Evolutionary conservation across 2,113 vertebrate genomes (phyloP).

Genomic region (Sterna hirundo): DNA sequence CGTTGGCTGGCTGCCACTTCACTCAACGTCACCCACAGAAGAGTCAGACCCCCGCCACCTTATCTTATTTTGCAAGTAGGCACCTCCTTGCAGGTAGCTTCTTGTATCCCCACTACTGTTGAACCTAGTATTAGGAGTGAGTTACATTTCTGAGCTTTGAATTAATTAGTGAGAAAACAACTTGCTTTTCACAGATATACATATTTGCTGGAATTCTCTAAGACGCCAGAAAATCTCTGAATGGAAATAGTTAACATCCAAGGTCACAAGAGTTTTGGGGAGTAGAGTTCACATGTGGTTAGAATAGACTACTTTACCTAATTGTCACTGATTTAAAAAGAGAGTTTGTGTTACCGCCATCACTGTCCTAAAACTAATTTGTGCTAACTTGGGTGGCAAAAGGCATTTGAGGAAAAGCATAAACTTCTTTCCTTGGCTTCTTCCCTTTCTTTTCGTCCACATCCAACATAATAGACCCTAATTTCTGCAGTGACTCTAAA

Average conservation of each 20-base stretch:
- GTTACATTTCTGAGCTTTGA: background rate
- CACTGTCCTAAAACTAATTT: background rate
- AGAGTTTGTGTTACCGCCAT: background rate
- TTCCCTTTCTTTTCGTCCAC: background rate
- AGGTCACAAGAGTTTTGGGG: background rate
- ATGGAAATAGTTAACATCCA: background rate
- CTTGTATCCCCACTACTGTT: background rate
- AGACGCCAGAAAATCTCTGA: background rate
- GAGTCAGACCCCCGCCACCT: background rate
- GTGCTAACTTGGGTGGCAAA: background rate
- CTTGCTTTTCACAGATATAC: background rate
- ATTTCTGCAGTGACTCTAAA: background rate
- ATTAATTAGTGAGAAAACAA: background rate
- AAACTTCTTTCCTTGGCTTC: background rate
- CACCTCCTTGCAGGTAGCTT: background rate
- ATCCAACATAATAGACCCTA: background rate
- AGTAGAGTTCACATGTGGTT: background rate
- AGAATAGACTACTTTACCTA: background rate
- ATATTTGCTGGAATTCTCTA: background rate
- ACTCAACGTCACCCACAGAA: background rate
- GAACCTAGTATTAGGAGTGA: background rate
- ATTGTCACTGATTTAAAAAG: background rate
- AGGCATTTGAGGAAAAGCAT: background rate
- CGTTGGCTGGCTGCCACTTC: background rate
- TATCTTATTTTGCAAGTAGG: background rate